Evolutionary conservation across 2,797 vertebrate species (phyloP).

Genomic region (Eurystomus glaucurus): DNA sequence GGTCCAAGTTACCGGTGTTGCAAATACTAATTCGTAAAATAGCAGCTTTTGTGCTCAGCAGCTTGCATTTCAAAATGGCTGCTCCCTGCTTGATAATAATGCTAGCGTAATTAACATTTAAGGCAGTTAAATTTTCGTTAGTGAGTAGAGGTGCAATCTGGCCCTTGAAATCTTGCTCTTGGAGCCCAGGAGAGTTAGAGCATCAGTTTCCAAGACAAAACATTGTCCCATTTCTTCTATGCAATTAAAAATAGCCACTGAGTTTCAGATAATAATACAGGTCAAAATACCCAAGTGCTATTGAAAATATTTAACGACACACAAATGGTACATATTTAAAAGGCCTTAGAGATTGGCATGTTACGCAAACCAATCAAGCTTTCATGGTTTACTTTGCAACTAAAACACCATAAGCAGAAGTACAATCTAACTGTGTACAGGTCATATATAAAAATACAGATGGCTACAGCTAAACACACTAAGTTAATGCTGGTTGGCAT

Average conservation of each 20-base stretch:
- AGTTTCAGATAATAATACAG: slow-evolving; percentile 20
- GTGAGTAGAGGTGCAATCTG: neutral
- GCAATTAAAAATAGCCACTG: slow-evolving; percentile 41
- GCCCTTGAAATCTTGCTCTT: slow-evolving; percentile 26
- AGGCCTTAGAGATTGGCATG: neutral
- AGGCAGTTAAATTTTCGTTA: neutral
- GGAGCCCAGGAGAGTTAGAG: neutral
- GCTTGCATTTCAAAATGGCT: neutral
- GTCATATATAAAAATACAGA: neutral
- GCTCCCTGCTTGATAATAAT: neutral
- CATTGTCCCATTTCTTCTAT: slow-evolving; percentile 1
- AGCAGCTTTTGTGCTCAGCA: neutral
- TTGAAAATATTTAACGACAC: slow-evolving; percentile 25
- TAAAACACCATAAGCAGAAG: neutral
- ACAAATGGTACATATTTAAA: slow-evolving; percentile 3
- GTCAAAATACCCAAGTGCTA: slow-evolving; percentile 23
- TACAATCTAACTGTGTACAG: neutral
- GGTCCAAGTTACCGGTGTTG: neutral
- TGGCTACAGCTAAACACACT: neutral
- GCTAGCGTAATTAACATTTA: slow-evolving; percentile 9
- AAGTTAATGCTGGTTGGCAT: neutral
- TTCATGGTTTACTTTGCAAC: neutral
- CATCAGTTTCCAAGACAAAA: neutral
- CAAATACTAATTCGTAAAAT: neutral
- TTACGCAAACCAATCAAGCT: neutral